Evolutionary conservation across 2,113 vertebrate species (phyloP), one percentile per base, ranked within the genome.

Genomic region (Marmota flaviventris): DNA sequence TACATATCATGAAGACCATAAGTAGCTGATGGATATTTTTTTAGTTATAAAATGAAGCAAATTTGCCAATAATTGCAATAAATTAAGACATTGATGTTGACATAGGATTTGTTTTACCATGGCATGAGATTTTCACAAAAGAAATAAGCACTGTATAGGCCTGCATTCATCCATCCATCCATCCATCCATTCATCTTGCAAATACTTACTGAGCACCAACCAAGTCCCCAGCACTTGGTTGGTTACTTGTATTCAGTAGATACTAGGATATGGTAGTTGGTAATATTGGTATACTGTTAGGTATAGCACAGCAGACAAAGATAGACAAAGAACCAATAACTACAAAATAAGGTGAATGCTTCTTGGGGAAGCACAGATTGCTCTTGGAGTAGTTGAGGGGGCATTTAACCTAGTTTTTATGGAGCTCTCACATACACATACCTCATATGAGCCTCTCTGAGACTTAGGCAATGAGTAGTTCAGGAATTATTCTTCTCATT

Each of bases 1-100:
- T 73, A 83, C 1, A 29, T 13, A 82, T 93, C 27, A 78, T 76
- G 56, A 89, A 27, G 3, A 83, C 7, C 7, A 42, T 2, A 24
- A 34, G 5, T 76, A 58, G 72, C 61, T 82, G 81, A 67, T 78
- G 39, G 18, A 13, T 48, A 18, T 63, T 63, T 76, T 79, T 85
- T 91, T 22, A 92, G n/a, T 61, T 65, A 85, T 45, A 86, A 39
- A 73, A 39, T 94, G 51, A 77, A 92, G 42, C 20, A 78, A 45
- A 90, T 27, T 82, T 93, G 25, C 27, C 37, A 85, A 4, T 70
- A 42, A 53, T 25, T 88, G 32, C 78, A 11, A 39, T 56, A 82
- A 65, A 69, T 56, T 63, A 86, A 78, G 34, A 89, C 25, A 81
- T 24, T 84, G 77, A 83, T 78, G 70, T 70, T 45, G 45, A 78